Evolutionary conservation across 2,797 vertebrate species (phyloP), one percentile per base, ranked within the genome.

Genomic region (Enoplosus armatus): DNA sequence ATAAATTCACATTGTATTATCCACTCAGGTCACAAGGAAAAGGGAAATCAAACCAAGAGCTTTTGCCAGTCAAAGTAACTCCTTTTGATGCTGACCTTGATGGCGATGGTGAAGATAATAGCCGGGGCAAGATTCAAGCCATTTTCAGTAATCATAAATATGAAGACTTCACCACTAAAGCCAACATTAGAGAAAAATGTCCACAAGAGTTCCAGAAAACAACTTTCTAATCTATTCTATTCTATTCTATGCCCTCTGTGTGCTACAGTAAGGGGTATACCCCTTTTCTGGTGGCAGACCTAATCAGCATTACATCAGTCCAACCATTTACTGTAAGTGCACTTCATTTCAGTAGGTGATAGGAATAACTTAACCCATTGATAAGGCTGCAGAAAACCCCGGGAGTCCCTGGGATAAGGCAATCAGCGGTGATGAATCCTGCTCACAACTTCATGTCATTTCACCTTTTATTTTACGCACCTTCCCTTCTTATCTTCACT

Each of bases 1-100:
- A 91, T 90, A 86, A 37, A 78, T 84, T 84, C 75, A 84, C 83
- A 88, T 79, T 77, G 70, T 82, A 66, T 87, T 85, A 78, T 89
- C 81, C 53, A 35, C 50, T 65, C 68, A 41, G 16, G 72, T 72
- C 73, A 26, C 31, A 58, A 74, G 65, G 54, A 82, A 75, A 66
- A 74, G 37, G 55, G 70, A 68, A 76, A 88, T 80, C 29, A 79
- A 70, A 71, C 31, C 26, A 39, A 67, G 50, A 62, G 35, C n/a
- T 81, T 66, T 71, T 39, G 53, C 22, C 18, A 68, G 37, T 83
- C 51, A 82, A 26, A 59, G 31, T 10, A 70, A 43, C 59, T 62
- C 18, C 2, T 35, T 75, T 53, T 48, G 5, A 68, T 43, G 4
- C 26, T 27, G 47, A 63, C 26, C 64, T 65, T 78, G 51, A 82